These are phyloP conservation scores for Endomychus coccineus DNA, from an alignment of 2,888 invertebrate species.

Conservation along the genomic window DNA sequence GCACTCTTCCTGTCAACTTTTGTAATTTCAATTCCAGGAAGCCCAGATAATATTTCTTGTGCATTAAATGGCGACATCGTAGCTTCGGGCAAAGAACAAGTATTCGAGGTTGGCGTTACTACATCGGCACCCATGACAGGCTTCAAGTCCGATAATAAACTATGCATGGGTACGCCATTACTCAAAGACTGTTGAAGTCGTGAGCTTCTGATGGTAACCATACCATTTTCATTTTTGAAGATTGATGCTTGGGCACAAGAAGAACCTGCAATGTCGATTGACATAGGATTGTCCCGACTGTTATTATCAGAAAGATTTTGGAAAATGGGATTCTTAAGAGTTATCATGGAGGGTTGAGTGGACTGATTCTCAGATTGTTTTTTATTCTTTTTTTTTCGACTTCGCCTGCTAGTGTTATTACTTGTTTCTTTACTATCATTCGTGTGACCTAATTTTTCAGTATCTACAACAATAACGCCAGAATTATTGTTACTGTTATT, in stretches of 20 bases:
- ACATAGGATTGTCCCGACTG: conserved; percentile 39
- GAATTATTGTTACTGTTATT: conserved; percentile 45
- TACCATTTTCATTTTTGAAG: conserved; percentile 65
- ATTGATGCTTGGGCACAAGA: conserved; percentile 55
- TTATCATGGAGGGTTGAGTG: conserved; percentile 57
- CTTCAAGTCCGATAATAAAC: conserved; percentile 31
- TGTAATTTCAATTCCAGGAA: conserved; percentile 43
- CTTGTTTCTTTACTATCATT: conserved; percentile 22
- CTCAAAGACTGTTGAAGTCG: conserved; percentile 43
- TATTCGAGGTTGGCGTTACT: conserved; percentile 18
- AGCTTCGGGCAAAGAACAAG: conserved; percentile 17
- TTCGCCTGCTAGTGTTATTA: conserved; percentile 32
- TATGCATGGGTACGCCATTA: conserved; percentile 27
- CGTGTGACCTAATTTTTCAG: conserved; percentile 49
- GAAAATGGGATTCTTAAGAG: conserved; percentile 72
- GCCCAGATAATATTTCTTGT: conserved; percentile 41
- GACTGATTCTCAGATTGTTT: conserved; percentile 26
- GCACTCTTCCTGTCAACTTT: conserved; percentile 37
- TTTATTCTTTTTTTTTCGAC: conserved; percentile 49
- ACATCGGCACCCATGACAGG: conserved; percentile 31
- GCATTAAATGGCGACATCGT: conserved; percentile 34
- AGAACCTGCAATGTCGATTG: conserved; percentile 23
- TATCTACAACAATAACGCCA: conserved; percentile 56
- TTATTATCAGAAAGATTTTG: conserved; percentile 43
- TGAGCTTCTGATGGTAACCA: conserved; percentile 79